Base-by-base conservation (phyloP, 2,113 vertebrate genomes). In the Sturnira hondurensis region DNA sequence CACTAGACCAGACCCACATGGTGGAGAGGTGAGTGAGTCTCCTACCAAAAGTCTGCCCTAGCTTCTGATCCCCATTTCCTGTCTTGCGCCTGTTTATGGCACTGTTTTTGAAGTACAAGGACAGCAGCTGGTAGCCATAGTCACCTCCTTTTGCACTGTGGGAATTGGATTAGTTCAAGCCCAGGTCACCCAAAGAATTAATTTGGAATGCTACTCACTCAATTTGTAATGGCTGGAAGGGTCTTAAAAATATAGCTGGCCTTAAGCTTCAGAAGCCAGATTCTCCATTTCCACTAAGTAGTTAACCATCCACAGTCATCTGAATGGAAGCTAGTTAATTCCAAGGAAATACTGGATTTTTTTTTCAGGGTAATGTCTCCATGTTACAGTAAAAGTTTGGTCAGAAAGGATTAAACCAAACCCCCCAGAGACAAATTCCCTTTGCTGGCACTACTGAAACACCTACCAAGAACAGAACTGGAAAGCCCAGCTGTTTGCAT, bases 1-100 rank as follows among this genome's bases (percentile, higher is more conserved):
- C 99, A 0, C 97, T 99, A 87, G 99, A 99, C 98, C 99, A 99
- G 98, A 99, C 99, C 0, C 99, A 99, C 98, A 99, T 99, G 99
- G 99, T 99, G 74, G 99, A 99, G 97, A 99, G 99, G 99, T 99
- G 97, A 98, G 98, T 97, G 84, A 41, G n/a, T 94, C 97, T 89
- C 86, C 26, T 14, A 11, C 31, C 73, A 28, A 11, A 78, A 89
- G 68, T 36, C 45, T 2, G 47, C 89, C 80, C 58, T 2, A 3
- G 70, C 52, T 82, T 71, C 95, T 71, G 88, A 83, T 85, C 86
- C 93, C 86, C 33, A 10, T 70, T 97, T 88, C 91, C 96, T 97
- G 87, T 93, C 63, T 2, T 10, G 77, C 81, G 85, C 82, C 88
- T 89, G n/a, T 96, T 86, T 94, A 78, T 92, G 96, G 82, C 85